Evolutionary conservation across 2,888 invertebrate genomes (phyloP).

Genomic region (Metallyticus violacea): DNA sequence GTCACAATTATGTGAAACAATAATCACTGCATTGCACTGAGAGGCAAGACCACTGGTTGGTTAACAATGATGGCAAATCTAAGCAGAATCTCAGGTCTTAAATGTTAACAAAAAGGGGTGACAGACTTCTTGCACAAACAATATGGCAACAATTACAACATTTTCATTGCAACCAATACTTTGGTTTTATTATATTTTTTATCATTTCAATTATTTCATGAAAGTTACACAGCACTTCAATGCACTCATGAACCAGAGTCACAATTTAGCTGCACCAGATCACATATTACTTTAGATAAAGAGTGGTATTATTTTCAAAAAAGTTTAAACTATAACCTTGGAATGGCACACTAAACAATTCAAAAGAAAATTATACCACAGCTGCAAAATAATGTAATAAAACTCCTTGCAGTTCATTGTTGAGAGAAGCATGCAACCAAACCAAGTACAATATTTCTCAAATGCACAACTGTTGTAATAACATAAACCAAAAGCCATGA

Average conservation of each 20-base stretch:
- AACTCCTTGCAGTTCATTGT: background rate
- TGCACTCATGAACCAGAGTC: constrained; percentile 29
- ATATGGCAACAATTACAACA: constrained; percentile 8
- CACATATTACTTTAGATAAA: constrained; percentile 7
- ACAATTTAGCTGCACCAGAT: constrained; percentile 26
- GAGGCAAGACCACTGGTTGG: background rate
- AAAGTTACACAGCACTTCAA: constrained; percentile 11
- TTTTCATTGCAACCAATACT: background rate
- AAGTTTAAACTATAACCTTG: background rate
- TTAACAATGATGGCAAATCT: background rate
- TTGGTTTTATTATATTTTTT: background rate
- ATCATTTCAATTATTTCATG: background rate
- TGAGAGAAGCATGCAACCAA: constrained; percentile 15
- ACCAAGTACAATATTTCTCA: background rate
- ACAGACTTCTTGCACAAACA: constrained; percentile 3
- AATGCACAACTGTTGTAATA: constrained; percentile 1
- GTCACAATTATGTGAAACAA: constrained; percentile 4
- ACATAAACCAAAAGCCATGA: background rate
- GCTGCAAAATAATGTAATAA: constrained; percentile 1
- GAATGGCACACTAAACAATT: constrained; percentile 22
- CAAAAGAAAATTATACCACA: constrained; percentile 18
- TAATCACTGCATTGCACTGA: background rate
- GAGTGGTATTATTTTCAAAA: background rate
- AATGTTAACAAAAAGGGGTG: background rate
- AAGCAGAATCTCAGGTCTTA: background rate